A percentile compares a stretch with the other conserved stretches of the same genome.
Evolutionary conservation across 2,797 vertebrate genomes (phyloP).

Genomic region (Coccyzus lansbergi): DNA sequence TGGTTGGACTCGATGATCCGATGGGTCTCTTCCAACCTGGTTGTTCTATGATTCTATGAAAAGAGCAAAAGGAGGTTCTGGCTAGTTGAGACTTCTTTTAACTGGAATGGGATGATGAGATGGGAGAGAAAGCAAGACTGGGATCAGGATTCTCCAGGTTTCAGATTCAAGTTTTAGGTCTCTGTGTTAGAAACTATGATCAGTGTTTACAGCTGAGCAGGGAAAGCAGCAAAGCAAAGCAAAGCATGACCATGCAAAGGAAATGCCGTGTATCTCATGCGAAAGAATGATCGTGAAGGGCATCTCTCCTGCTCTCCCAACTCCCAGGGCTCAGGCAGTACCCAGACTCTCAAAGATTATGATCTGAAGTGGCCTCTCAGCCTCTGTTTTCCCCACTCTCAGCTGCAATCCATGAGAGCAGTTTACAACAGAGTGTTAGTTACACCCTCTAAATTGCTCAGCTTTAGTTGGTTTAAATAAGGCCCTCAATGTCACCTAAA

Average conservation of each 20-base stretch:
- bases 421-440: slow-evolving; percentile 57
- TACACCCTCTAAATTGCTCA: slow-evolving; percentile 67
- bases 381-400: slow-evolving; percentile 56
- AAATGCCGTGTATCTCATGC: background rate
- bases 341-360: slow-evolving; percentile 22
- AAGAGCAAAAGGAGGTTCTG: background rate
- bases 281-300: slow-evolving; percentile 22
- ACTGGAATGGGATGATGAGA: no score
- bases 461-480: slow-evolving; percentile 69
- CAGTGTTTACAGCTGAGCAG: background rate
- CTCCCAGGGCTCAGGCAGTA: background rate
- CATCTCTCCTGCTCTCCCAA: background rate
- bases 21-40: no score
- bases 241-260: background rate
- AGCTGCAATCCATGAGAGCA: slow-evolving; percentile 66
- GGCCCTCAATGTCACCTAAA: slow-evolving; percentile 75
- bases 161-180: background rate
- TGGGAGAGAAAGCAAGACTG: background rate
- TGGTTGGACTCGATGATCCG: no score
- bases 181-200: background rate
- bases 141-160: background rate
- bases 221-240: background rate
- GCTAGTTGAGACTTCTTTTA: background rate
- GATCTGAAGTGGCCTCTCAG: slow-evolving; percentile 71
- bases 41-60: no score